phyloP scores from a whole-genome alignment of 2,113 vertebrate genomes.

The Tragelaphus scriptus region DNA sequence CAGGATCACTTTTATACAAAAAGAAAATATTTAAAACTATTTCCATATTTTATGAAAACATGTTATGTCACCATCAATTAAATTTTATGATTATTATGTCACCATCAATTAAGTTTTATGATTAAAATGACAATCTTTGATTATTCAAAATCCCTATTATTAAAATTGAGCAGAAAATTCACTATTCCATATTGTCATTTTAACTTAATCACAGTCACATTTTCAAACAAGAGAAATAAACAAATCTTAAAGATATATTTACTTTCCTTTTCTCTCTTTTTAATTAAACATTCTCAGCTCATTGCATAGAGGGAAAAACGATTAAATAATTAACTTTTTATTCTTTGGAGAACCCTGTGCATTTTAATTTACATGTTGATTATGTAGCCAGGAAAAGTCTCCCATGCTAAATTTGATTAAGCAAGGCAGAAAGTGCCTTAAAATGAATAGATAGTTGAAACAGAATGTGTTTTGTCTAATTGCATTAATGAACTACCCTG shows the following conservation, averaged over 20 bases:
- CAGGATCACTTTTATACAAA: slow-evolving; percentile 16
- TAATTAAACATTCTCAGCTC: slow-evolving; percentile 58
- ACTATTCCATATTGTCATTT: slow-evolving; percentile 50
- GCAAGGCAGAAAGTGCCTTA: slow-evolving; percentile 62
- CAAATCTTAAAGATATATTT: slow-evolving; percentile 40
- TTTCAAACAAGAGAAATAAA: slow-evolving; percentile 20
- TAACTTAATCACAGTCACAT: slow-evolving; percentile 51
- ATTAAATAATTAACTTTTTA: slow-evolving; percentile 69
- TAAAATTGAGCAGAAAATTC: slow-evolving; percentile 32
- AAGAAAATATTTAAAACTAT: background rate
- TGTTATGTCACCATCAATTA: slow-evolving; percentile 4
- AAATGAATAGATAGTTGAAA: slow-evolving; percentile 68
- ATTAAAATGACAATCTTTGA: slow-evolving; percentile 53
- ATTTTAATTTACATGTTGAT: slow-evolving; percentile 76
- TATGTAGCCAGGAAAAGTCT: slow-evolving; percentile 55
- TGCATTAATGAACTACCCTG: slow-evolving; percentile 72
- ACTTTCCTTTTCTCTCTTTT: slow-evolving; percentile 4
- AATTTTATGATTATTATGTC: slow-evolving; percentile 34
- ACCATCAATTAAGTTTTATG: slow-evolving; percentile 54
- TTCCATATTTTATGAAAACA: slow-evolving; percentile 15
- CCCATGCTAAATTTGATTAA: slow-evolving; percentile 71
- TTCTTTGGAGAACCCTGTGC: slow-evolving; percentile 37
- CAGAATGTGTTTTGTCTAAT: slow-evolving; percentile 59
- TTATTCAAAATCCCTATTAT: slow-evolving; percentile 43
- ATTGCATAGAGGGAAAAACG: background rate